These are phyloP conservation scores for Gorsachius goisagi DNA, from an alignment of 2,113 vertebrate species.

Conservation along the genomic window DNA sequence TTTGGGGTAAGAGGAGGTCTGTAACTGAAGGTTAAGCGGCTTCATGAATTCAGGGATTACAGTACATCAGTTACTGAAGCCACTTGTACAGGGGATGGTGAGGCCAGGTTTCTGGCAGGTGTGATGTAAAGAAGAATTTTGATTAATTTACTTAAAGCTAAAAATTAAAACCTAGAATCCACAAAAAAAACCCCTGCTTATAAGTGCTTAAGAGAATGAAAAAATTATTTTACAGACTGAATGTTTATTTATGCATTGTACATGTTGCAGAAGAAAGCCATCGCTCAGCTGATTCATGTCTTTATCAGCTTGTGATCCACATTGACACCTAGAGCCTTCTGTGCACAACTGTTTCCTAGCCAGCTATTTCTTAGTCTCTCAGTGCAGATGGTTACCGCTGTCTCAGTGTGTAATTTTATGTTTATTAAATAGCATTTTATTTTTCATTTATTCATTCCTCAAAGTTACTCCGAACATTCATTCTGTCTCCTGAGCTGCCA, in stretches of 20 bases:
- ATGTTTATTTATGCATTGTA: background rate
- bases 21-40: background rate
- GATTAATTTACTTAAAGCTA: background rate
- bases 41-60: background rate
- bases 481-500: background rate
- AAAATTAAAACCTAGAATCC: background rate
- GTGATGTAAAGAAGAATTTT: background rate
- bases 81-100: background rate
- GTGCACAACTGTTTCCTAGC: background rate
- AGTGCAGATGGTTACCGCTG: background rate
- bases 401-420: background rate
- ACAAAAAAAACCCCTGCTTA: background rate
- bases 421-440: background rate
- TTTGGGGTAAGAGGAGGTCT: background rate
- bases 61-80: background rate
- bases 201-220: background rate
- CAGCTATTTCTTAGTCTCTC: background rate
- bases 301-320: background rate
- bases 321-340: background rate
- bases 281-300: background rate
- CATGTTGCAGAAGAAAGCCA: background rate
- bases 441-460: background rate
- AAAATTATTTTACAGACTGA: background rate
- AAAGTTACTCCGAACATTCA: background rate
- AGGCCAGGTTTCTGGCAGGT: background rate